phyloP scores from a whole-genome alignment of 2,888 invertebrate species.

The Eubasilissa splendida region DNA sequence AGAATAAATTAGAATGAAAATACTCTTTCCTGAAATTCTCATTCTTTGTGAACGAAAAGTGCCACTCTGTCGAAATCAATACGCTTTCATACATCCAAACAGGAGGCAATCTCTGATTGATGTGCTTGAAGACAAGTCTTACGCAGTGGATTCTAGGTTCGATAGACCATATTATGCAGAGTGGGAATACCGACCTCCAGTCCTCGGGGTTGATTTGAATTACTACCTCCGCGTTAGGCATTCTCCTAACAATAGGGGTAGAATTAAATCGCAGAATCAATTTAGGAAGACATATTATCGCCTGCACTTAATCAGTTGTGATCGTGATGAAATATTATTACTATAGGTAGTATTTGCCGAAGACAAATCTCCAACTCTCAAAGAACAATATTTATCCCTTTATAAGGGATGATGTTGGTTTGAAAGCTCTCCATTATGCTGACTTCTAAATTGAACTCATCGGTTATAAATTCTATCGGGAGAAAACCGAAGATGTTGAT shows the following conservation, averaged over 20 bases:
- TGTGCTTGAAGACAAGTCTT: slow-evolving; percentile 1
- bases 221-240: neutral
- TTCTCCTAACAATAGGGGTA: neutral
- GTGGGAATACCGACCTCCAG: neutral
- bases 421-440: neutral
- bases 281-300: neutral
- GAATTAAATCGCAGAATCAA: slow-evolving; percentile 16
- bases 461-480: no score
- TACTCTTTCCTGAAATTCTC: no score
- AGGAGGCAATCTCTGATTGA: slow-evolving; percentile 13
- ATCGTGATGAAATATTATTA: neutral
- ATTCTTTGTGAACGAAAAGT: no score
- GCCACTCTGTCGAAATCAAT: neutral
- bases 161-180: neutral
- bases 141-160: no score
- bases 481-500: no score
- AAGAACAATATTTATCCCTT: neutral
- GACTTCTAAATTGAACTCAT: no score
- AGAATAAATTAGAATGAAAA: no score
- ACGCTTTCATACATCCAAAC: neutral
- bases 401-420: neutral
- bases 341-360: neutral
- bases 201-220: slow-evolving; percentile 18
- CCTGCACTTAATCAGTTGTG: slow-evolving; percentile 10
- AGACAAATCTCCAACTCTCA: neutral